Conservation (phyloP, 2,113 vertebrate genomes). For the Andinoacara biseriatus region DNA sequence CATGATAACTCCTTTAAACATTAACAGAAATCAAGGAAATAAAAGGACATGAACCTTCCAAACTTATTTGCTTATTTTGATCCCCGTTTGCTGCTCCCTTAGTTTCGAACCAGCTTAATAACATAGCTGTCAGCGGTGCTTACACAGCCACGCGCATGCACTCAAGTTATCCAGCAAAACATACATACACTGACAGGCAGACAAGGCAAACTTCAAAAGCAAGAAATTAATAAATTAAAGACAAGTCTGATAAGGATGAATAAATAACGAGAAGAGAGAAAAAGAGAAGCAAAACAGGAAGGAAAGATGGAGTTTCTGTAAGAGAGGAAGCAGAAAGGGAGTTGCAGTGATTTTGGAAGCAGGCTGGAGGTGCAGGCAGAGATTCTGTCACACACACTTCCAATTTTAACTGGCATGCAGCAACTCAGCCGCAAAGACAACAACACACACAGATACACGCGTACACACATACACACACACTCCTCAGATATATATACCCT, state of each 20-base stretch:
- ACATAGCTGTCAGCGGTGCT: conserved; percentile 4
- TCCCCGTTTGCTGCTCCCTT: conserved; percentile 31
- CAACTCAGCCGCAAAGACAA: not conserved
- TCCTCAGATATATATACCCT: conserved; percentile 7
- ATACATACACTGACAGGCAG: conserved; percentile 59
- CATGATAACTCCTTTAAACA: conserved; percentile 36
- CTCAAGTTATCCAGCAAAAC: conserved; percentile 46
- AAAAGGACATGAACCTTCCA: conserved; percentile 29
- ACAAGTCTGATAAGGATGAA: conserved; percentile 65
- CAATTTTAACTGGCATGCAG: conserved; percentile 5
- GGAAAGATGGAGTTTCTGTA: conserved; percentile 7
- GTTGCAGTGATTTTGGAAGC: conserved; percentile 36
- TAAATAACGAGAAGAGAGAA: conserved; percentile 64
- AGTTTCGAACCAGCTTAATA: not conserved
- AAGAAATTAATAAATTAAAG: conserved; percentile 73
- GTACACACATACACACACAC: not conserved
- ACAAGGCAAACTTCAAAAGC: conserved; percentile 74
- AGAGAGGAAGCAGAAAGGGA: conserved; percentile 54
- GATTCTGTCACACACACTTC: conserved; percentile 36
- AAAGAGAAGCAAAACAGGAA: conserved; percentile 57
- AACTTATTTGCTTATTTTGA: conserved; percentile 54
- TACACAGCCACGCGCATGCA: conserved; percentile 11
- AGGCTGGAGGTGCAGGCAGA: conserved; percentile 49
- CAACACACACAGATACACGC: not conserved
- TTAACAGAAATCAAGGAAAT: conserved; percentile 54